These are phyloP conservation scores for Trypoxylon attenuatum DNA, from an alignment of 2,888 invertebrate genomes.

Conservation along the genomic window DNA sequence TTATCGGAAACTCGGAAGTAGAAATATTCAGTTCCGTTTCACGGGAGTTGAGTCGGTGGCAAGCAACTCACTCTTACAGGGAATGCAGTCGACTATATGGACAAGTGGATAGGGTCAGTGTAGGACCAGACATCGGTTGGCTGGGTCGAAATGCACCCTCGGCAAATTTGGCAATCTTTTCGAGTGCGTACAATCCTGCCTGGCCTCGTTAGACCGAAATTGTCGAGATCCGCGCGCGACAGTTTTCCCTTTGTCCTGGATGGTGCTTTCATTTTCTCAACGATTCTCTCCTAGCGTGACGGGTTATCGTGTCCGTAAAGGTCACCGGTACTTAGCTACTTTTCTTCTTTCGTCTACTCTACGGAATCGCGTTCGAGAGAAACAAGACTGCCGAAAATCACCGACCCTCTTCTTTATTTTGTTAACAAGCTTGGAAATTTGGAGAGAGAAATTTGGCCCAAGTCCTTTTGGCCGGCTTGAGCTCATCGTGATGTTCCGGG, in stretches of 20 bases:
- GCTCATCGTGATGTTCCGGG: slow-evolving; percentile 7
- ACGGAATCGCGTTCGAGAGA: not conserved
- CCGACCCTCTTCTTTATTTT: slow-evolving; percentile 10
- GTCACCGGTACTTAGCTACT: slow-evolving; percentile 37
- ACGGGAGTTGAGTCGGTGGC: too few relatives aligned
- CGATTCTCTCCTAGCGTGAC: slow-evolving; percentile 40
- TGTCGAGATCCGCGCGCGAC: slow-evolving; percentile 9
- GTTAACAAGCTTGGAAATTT: slow-evolving; percentile 26
- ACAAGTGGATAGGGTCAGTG: too few relatives aligned
- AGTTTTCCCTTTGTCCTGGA: too few relatives aligned
- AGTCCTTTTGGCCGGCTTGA: too few relatives aligned
- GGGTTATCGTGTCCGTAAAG: slow-evolving; percentile 42
- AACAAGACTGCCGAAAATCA: slow-evolving; percentile 26
- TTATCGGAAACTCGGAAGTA: slow-evolving; percentile 39
- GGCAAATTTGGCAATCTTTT: too few relatives aligned
- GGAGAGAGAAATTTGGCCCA: not conserved
- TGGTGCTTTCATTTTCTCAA: slow-evolving; percentile 28
- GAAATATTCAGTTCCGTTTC: slow-evolving; percentile 7
- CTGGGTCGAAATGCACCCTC: too few relatives aligned
- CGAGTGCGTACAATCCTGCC: too few relatives aligned
- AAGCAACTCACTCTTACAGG: too few relatives aligned
- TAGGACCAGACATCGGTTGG: too few relatives aligned
- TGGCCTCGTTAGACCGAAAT: not conserved
- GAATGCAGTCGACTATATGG: too few relatives aligned
- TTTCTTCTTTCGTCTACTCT: slow-evolving; percentile 16